Conservation (phyloP, 2,113 vertebrate genomes). For the Heterotis niloticus region DNA sequence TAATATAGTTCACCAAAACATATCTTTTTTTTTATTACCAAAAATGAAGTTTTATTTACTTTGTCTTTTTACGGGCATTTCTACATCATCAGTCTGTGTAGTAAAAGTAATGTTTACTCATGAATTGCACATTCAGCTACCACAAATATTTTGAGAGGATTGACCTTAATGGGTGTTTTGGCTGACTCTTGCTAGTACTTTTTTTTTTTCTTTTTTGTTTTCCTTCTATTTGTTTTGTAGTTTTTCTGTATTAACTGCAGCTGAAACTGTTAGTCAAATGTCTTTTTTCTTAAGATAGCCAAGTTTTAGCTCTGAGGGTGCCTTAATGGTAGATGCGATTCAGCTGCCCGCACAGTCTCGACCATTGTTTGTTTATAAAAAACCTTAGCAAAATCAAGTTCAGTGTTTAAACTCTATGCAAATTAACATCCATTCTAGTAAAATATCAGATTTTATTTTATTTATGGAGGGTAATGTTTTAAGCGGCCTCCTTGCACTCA, state of each 20-base stretch:
- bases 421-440: too few relatives aligned
- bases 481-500: too few relatives aligned
- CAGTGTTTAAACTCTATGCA: too few relatives aligned
- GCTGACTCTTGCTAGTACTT: not conserved
- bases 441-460: too few relatives aligned
- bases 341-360: too few relatives aligned
- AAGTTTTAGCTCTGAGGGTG: not conserved
- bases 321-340: not conserved
- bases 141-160: not conserved
- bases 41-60: too few relatives aligned
- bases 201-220: not conserved
- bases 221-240: not conserved
- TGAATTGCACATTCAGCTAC: not conserved
- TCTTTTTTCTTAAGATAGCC: not conserved
- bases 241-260: not conserved
- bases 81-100: not conserved
- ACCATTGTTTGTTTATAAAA: too few relatives aligned
- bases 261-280: not conserved
- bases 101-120: not conserved
- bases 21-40: too few relatives aligned
- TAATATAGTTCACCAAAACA: too few relatives aligned
- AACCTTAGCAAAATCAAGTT: too few relatives aligned
- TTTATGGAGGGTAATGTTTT: too few relatives aligned
- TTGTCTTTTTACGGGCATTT: not conserved
- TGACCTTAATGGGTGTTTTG: not conserved